Evolutionary conservation across 2,797 vertebrate species (phyloP).

Genomic region (Premnoplex brunnescens): DNA sequence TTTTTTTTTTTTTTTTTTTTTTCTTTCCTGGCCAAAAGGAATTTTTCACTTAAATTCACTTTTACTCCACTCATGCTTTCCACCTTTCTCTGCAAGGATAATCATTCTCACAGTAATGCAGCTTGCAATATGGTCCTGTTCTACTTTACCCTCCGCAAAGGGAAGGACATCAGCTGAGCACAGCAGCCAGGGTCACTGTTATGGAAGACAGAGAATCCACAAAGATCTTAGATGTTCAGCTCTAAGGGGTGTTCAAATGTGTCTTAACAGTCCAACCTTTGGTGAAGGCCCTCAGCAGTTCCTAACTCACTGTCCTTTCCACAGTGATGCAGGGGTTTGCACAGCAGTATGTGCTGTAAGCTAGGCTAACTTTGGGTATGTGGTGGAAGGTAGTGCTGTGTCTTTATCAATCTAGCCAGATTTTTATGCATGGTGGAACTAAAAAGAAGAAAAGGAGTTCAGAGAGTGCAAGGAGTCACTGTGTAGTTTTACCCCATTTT

Average conservation of each 20-base stretch:
- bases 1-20: accelerated
- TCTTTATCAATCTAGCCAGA: not conserved
- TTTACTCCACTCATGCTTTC: not conserved
- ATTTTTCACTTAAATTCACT: not conserved
- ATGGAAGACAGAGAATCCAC: not conserved
- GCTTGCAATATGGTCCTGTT: not conserved
- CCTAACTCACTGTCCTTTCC: not conserved
- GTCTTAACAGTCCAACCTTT: not conserved
- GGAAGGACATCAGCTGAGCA: not conserved
- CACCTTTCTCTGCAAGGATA: not conserved
- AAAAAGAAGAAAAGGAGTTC: not conserved
- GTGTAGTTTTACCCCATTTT: not conserved
- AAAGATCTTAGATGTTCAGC: not conserved
- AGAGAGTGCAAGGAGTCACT: not conserved
- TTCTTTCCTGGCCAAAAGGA: not conserved
- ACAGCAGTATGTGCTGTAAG: accelerated
- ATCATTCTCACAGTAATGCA: not conserved
- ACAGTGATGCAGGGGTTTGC: not conserved
- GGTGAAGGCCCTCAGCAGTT: not conserved
- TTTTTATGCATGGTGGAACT: not conserved
- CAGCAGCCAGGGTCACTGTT: not conserved
- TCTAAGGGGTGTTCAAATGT: not conserved
- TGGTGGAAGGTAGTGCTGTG: not conserved
- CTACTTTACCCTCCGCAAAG: not conserved
- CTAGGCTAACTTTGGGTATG: not conserved